Evolutionary conservation across 2,113 vertebrate species (phyloP).

Genomic region (Echinops telfairi): DNA sequence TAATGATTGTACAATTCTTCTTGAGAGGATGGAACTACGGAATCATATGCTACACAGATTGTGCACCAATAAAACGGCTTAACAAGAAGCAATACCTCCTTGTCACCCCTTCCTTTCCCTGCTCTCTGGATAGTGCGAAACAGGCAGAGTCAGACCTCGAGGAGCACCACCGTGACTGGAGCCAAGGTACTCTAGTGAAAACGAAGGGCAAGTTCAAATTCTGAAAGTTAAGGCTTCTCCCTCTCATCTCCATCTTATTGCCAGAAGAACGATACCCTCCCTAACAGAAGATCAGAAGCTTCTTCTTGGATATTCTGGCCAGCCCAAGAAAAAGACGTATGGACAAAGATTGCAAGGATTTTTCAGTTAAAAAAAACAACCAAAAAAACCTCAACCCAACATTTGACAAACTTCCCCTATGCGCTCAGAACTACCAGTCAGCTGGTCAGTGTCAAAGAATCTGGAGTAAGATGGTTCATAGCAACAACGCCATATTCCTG

Average conservation of each 20-base stretch:
- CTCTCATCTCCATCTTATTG: background rate
- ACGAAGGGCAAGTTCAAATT: background rate
- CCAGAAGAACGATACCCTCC: background rate
- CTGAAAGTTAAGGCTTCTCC: background rate
- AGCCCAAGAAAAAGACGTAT: background rate
- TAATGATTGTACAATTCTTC: too few relatives aligned
- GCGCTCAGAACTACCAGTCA: background rate
- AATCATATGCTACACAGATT: too few relatives aligned
- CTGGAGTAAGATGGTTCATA: background rate
- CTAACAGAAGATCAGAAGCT: background rate
- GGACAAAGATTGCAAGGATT: background rate
- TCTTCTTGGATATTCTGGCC: constrained; percentile 35
- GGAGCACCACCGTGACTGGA: background rate
- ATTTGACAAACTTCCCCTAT: background rate
- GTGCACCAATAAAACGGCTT: too few relatives aligned
- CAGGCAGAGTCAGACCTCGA: background rate
- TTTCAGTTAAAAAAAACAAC: background rate
- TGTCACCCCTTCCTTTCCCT: background rate
- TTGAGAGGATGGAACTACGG: too few relatives aligned
- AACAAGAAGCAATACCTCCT: too few relatives aligned
- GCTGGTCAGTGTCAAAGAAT: background rate
- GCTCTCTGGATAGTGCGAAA: background rate
- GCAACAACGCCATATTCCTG: background rate
- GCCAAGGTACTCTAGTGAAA: background rate
- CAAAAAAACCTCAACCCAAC: background rate